Evolutionary conservation across 2,888 invertebrate genomes (phyloP).

Genomic region (Suillia variegata): DNA sequence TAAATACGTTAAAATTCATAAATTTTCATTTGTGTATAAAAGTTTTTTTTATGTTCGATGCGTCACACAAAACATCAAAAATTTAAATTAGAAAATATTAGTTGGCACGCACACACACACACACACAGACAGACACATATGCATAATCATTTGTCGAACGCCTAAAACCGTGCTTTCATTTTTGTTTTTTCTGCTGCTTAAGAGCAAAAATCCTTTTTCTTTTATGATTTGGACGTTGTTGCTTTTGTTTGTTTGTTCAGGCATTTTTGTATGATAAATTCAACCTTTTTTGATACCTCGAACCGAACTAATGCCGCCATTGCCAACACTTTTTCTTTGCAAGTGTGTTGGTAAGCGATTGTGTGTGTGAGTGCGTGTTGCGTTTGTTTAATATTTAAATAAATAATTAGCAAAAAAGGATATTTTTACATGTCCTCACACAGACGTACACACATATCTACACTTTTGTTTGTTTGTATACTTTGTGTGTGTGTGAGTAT

Average conservation of each 20-base stretch:
- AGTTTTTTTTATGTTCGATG: slow-evolving; percentile 6
- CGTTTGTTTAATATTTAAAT: slow-evolving; percentile 58
- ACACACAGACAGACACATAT: no score
- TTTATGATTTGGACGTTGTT: neutral
- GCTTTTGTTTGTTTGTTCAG: neutral
- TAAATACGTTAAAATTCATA: slow-evolving; percentile 6
- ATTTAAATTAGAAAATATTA: slow-evolving; percentile 17
- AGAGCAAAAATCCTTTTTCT: slow-evolving; percentile 3
- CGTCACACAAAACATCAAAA: slow-evolving; percentile 4
- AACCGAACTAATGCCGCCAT: no score
- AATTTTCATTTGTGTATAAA: slow-evolving; percentile 10
- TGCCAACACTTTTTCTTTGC: no score
- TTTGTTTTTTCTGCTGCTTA: neutral
- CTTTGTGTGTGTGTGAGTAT: no score
- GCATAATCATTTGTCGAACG: no score
- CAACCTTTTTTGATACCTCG: slow-evolving; percentile 8
- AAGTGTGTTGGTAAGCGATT: no score
- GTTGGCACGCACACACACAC: slow-evolving; percentile 2
- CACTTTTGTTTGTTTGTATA: neutral
- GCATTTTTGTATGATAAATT: neutral
- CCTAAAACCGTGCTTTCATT: neutral
- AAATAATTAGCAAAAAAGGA: slow-evolving; percentile 58
- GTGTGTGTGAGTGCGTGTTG: neutral
- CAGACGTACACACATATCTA: no score
- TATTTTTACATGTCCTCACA: no score